Evolutionary conservation across 2,113 vertebrate genomes (phyloP).

Genomic region (Sinocyclocheilus rhinocerous): DNA sequence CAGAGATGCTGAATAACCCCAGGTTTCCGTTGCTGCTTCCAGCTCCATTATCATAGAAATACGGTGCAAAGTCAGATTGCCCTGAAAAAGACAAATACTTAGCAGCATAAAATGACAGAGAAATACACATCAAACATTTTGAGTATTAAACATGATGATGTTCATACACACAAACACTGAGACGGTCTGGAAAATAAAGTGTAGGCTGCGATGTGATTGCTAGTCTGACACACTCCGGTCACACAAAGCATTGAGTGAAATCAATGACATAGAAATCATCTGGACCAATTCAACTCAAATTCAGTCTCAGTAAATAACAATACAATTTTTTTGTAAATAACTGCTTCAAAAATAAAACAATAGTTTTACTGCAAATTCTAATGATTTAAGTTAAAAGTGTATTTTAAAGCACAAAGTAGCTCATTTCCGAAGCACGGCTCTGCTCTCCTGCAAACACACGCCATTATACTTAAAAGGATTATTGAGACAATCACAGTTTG

Average conservation of each 20-base stretch:
- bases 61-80: constrained; percentile 90
- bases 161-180: background rate
- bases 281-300: background rate
- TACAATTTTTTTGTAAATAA: too few relatives aligned
- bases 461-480: constrained; percentile 68
- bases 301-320: too few relatives aligned
- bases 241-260: background rate
- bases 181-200: background rate
- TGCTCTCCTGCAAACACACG: background rate
- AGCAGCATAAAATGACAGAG: background rate
- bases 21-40: constrained; percentile 89
- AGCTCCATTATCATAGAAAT: constrained; percentile 91
- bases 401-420: background rate
- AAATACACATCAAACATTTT: background rate
- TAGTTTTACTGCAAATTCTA: background rate
- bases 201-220: background rate
- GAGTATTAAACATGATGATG: background rate
- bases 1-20: constrained; percentile 91
- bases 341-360: background rate
- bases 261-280: background rate
- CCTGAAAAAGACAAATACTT: constrained; percentile 60
- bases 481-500: constrained; percentile 61
- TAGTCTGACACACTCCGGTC: too few relatives aligned
- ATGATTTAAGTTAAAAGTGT: background rate
- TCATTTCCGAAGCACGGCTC: background rate